phyloP scores from a whole-genome alignment of 2,113 vertebrate species.

The Mirounga angustirostris region DNA sequence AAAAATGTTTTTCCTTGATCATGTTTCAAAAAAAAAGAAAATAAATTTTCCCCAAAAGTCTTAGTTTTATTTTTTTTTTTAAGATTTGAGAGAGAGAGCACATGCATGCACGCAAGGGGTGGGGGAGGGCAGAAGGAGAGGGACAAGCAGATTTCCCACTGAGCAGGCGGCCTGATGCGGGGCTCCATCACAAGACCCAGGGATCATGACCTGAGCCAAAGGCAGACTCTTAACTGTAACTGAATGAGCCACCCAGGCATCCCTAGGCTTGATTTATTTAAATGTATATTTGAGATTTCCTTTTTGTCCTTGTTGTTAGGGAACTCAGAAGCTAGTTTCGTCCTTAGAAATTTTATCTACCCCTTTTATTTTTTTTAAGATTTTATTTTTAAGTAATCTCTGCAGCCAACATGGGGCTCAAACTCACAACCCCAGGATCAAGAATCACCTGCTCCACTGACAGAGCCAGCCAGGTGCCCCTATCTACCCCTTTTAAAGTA shows the following conservation, averaged over 20 bases:
- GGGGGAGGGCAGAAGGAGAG: not conserved
- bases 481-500: not conserved
- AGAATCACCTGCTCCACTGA: not conserved
- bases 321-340: constrained; percentile 14
- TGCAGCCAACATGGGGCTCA: not conserved
- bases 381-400: not conserved
- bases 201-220: not conserved
- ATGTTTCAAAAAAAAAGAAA: constrained; percentile 37
- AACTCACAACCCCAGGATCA: not conserved
- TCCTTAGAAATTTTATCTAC: not conserved
- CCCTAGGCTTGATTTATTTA: constrained; percentile 37
- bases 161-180: not conserved
- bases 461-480: not conserved
- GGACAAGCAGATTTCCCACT: not conserved
- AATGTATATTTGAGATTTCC: not conserved
- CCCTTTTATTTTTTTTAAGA: not conserved
- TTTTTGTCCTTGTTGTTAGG: not conserved
- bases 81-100: not conserved
- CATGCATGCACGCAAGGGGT: not conserved
- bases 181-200: not conserved
- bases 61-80: not conserved
- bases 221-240: not conserved
- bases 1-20: not conserved
- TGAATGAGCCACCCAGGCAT: not conserved
- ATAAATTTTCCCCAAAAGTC: not conserved